Conservation (phyloP, 2,888 invertebrate species). For the Argynnis bischoffii region DNA sequence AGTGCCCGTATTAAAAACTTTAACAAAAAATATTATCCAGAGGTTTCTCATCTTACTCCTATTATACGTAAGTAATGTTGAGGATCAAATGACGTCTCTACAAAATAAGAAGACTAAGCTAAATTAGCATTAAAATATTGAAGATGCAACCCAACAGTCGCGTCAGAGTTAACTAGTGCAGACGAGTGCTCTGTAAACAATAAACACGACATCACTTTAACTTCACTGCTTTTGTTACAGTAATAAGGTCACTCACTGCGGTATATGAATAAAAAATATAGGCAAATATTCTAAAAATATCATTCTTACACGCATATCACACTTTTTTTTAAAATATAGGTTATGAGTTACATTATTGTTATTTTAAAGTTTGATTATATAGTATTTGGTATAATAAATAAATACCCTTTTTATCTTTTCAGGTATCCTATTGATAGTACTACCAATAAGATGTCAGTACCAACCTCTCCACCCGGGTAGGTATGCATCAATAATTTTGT, state of each 20-base stretch:
- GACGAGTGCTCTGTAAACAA: conserved; percentile 20
- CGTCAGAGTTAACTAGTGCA: conserved; percentile 9
- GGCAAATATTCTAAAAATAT: conserved; percentile 16
- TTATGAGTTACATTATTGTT: background rate
- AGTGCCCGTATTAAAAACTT: no score
- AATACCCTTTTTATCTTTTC: conserved; percentile 48
- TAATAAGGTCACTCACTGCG: conserved; percentile 21
- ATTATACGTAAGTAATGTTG: background rate
- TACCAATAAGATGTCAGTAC: conserved; percentile 60
- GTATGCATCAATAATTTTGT: conserved; percentile 71
- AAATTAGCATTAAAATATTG: conserved; percentile 14
- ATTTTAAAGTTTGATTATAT: background rate
- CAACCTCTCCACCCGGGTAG: conserved; percentile 75
- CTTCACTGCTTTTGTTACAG: conserved; percentile 20
- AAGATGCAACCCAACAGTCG: background rate
- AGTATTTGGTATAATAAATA: no score
- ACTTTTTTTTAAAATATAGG: no score
- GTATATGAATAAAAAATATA: background rate
- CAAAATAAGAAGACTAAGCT: background rate
- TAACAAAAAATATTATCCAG: no score
- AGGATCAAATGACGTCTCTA: background rate
- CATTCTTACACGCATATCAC: background rate
- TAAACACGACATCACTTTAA: conserved; percentile 12
- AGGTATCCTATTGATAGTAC: conserved; percentile 60
- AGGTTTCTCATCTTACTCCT: no score